These are phyloP conservation scores for Salmo trutta DNA, from an alignment of 2,797 vertebrate species.

Conservation along the genomic window DNA sequence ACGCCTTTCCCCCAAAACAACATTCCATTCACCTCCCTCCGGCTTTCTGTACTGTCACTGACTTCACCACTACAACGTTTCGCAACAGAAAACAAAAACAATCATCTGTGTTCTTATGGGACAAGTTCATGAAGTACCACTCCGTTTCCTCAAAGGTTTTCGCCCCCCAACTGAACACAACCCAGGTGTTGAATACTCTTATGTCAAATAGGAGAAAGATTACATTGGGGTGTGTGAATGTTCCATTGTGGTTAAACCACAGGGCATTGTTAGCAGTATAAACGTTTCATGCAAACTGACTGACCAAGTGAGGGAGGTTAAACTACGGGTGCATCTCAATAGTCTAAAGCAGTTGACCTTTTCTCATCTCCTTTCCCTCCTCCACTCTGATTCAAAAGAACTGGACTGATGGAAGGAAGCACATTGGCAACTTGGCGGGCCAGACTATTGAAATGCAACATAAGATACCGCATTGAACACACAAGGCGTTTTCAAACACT, in stretches of 20 bases:
- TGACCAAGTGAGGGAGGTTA: background rate
- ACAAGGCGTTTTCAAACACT: background rate
- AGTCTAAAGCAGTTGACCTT: background rate
- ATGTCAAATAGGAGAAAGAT: conserved; percentile 20
- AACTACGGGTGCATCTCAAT: background rate
- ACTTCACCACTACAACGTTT: background rate
- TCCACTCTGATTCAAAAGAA: no score
- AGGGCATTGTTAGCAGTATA: conserved; percentile 17
- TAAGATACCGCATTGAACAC: background rate
- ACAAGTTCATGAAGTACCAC: conserved; percentile 12
- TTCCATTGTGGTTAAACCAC: conserved; percentile 20
- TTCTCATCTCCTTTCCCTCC: no score
- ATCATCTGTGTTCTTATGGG: background rate
- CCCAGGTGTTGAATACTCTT: conserved; percentile 23
- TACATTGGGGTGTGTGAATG: conserved; percentile 29
- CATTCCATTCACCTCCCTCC: conserved; percentile 13
- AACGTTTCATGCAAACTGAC: conserved; percentile 13
- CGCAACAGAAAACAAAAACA: no score
- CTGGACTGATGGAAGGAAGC: no score
- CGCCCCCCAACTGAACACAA: conserved; percentile 7
- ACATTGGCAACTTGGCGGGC: no score
- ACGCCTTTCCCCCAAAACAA: conserved; percentile 34
- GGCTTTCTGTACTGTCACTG: background rate
- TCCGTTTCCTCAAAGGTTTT: no score
- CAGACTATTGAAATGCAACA: background rate